These are phyloP conservation scores for Patella depressa DNA, from an alignment of 2,888 invertebrate species.

Conservation along the genomic window DNA sequence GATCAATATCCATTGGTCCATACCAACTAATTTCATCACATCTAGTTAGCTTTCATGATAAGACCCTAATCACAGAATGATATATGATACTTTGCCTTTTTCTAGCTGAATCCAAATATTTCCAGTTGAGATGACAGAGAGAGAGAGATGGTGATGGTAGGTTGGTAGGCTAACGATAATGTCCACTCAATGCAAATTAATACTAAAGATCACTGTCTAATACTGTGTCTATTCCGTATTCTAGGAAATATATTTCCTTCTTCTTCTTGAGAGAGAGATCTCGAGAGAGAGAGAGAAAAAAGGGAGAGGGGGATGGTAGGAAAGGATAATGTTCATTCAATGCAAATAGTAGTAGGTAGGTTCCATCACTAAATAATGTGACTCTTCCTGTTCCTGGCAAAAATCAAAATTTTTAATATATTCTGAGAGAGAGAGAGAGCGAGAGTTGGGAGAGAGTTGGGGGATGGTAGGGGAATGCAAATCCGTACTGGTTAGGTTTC, in stretches of 20 bases:
- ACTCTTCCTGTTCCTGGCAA: too few species aligned
- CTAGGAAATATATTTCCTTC: too few species aligned
- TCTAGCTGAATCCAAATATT: not conserved
- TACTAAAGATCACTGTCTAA: not conserved
- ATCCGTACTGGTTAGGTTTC: not conserved
- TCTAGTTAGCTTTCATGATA: too few species aligned
- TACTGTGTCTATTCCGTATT: too few species aligned
- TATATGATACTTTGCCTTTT: too few species aligned
- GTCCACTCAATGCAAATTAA: not conserved
- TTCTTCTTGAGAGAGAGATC: too few species aligned
- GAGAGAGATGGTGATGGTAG: slow-evolving; percentile 13
- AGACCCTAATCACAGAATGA: too few species aligned
- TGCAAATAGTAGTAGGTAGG: too few species aligned
- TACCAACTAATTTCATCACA: too few species aligned
- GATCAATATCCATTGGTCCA: too few species aligned
- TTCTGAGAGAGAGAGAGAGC: not conserved
- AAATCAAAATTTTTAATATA: too few species aligned
- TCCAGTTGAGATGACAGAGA: not conserved
- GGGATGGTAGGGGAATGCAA: slow-evolving; percentile 3
- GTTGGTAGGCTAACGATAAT: not conserved
- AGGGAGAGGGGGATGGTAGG: slow-evolving; percentile 8
- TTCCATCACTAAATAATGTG: too few species aligned
- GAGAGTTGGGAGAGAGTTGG: slow-evolving; percentile 11
- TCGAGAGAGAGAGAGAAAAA: slow-evolving; percentile 15
- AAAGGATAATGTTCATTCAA: slow-evolving; percentile 4